Conservation (phyloP, 2,113 vertebrate genomes). For the Anser cygnoides region DNA sequence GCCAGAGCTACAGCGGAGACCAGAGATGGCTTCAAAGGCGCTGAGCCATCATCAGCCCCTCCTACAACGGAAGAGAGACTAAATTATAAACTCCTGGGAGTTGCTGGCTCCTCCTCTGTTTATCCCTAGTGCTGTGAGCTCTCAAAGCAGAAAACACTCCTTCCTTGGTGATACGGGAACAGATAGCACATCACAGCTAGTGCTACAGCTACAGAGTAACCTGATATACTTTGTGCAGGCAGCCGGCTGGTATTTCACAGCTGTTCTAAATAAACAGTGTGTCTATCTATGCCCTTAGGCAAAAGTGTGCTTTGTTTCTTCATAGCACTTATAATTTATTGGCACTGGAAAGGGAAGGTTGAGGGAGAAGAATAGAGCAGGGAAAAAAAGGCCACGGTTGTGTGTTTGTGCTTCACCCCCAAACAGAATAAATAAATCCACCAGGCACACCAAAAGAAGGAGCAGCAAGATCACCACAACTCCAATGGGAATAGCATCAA, state of each 20-base stretch:
- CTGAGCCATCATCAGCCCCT: not conserved
- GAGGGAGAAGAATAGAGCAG: not conserved
- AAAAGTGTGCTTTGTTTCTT: not conserved
- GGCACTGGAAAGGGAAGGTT: not conserved
- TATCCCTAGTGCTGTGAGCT: not conserved
- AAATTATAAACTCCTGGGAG: not conserved
- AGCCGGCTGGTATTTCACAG: not conserved
- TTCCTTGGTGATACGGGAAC: not conserved
- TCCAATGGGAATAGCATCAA: not conserved
- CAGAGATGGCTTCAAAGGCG: not conserved
- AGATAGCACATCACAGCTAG: not conserved
- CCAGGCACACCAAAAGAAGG: fast-evolving
- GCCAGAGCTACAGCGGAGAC: not conserved
- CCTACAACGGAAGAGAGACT: not conserved
- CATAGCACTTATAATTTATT: not conserved
- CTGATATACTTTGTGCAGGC: not conserved
- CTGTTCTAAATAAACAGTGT: not conserved
- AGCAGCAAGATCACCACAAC: not conserved
- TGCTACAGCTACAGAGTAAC: not conserved
- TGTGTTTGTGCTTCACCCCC: not conserved
- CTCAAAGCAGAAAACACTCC: not conserved
- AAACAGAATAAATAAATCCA: not conserved
- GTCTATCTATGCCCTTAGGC: not conserved
- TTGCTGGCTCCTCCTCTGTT: not conserved
- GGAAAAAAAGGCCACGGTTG: not conserved